Conservation (phyloP, 2,113 vertebrate genomes). For the Nesoenas mayeri region DNA sequence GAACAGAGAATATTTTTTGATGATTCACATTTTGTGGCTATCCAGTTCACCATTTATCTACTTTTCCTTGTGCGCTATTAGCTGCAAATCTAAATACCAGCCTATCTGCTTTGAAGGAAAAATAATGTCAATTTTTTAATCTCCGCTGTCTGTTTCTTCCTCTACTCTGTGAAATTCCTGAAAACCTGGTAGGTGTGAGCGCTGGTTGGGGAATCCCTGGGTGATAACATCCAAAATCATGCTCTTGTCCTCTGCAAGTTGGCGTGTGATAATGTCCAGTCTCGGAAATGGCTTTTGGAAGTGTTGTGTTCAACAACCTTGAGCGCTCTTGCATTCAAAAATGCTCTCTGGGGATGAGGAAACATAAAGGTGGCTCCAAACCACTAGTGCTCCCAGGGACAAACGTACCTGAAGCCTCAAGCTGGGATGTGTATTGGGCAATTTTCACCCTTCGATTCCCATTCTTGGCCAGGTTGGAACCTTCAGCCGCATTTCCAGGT, state of each 20-base stretch:
- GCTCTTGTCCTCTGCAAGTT: not conserved
- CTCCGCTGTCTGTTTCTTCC: not conserved
- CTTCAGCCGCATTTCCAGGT: not conserved
- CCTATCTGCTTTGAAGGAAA: not conserved
- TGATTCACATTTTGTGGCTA: not conserved
- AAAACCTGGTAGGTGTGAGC: not conserved
- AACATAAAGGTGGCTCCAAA: not conserved
- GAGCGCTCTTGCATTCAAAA: not conserved
- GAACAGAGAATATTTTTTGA: slow-evolving; percentile 8
- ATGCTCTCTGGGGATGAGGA: not conserved
- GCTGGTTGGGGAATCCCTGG: not conserved
- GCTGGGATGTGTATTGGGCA: not conserved
- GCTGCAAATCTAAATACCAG: not conserved
- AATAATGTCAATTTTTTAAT: not conserved
- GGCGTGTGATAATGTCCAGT: not conserved
- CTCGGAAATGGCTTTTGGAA: not conserved
- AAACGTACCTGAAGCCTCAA: not conserved
- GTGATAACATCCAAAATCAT: not conserved
- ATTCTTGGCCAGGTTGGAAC: not conserved
- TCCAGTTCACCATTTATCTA: not conserved
- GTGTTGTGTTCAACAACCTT: not conserved
- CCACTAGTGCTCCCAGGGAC: not conserved
- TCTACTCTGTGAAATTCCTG: not conserved
- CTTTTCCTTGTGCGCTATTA: not conserved
- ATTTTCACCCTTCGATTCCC: not conserved